phyloP scores from a whole-genome alignment of 2,888 invertebrate species.

The Agonum fuliginosum region DNA sequence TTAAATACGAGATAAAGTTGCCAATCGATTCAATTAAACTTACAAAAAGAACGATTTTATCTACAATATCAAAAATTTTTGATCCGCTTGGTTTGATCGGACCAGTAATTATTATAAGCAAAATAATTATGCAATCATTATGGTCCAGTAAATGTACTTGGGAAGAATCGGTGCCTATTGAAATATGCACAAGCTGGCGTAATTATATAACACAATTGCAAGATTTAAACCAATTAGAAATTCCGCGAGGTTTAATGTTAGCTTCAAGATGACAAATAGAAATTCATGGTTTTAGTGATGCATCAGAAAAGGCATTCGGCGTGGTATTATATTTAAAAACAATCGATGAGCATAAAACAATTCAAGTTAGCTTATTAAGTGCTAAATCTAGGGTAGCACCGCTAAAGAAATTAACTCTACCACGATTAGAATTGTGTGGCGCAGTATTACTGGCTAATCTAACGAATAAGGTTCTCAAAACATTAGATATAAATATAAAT shows the following conservation, averaged over 20 bases:
- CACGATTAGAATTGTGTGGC: not conserved
- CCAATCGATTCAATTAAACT: no score
- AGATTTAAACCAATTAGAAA: not conserved
- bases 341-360: not conserved
- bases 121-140: constrained; percentile 49
- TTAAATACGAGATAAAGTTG: not conserved
- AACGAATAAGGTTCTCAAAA: constrained; percentile 25
- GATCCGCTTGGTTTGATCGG: constrained; percentile 53
- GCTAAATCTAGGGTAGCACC: not conserved
- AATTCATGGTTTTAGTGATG: constrained; percentile 4
- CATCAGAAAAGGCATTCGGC: constrained; percentile 6
- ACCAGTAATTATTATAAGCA: constrained; percentile 38
- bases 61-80: constrained; percentile 37
- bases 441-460: no score
- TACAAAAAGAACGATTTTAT: constrained; percentile 41
- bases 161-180: constrained; percentile 40
- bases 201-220: not conserved
- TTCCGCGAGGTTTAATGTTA: not conserved
- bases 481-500: no score
- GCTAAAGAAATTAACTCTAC: not conserved
- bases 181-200: no score
- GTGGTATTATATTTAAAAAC: not conserved
- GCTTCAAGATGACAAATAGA: not conserved
- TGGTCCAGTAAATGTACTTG: constrained; percentile 25
- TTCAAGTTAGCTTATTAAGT: not conserved